Evolutionary conservation across 23 tunicate genomes (phyloP).

Genomic region (Trididemnum miniatum): DNA sequence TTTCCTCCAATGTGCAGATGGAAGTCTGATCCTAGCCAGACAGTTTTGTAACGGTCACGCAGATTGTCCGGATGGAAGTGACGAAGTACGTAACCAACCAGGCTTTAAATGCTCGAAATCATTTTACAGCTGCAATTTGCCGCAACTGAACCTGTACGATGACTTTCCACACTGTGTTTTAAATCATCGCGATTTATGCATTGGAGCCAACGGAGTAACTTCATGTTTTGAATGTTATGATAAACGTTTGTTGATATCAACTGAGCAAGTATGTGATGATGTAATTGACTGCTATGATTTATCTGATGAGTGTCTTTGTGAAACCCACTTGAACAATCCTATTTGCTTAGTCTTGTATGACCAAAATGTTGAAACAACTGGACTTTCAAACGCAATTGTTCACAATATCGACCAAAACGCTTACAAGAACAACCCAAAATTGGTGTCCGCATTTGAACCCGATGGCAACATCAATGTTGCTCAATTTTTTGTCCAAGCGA

Average conservation of each 20-base stretch:
- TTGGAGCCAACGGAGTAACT: neutral
- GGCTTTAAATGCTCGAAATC: conserved; percentile 5
- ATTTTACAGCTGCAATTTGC: neutral
- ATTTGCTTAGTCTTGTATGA: neutral
- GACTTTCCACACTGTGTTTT: conserved; percentile 21
- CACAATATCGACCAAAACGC: too few species aligned
- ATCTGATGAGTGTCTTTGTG: conserved; percentile 53
- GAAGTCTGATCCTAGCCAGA: neutral
- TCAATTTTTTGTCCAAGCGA: too few species aligned
- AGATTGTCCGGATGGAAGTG: too few species aligned
- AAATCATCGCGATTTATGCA: conserved; percentile 41
- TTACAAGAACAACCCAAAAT: too few species aligned
- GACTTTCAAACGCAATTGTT: too few species aligned
- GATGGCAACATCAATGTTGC: too few species aligned
- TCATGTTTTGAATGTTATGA: conserved; percentile 40
- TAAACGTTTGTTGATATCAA: conserved; percentile 7
- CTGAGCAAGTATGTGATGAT: too few species aligned
- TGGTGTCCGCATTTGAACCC: too few species aligned
- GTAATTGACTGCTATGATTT: too few species aligned
- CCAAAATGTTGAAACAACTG: too few species aligned
- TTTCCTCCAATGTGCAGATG: neutral
- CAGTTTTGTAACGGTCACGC: conserved; percentile 16
- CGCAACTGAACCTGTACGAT: conserved; percentile 37
- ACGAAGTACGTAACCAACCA: conserved; percentile 10
- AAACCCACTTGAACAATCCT: neutral